A percentile compares a stretch with the other conserved stretches of the same genome.
phyloP scores from a whole-genome alignment of 2,113 vertebrate genomes.

The Carassius carassius region DNA sequence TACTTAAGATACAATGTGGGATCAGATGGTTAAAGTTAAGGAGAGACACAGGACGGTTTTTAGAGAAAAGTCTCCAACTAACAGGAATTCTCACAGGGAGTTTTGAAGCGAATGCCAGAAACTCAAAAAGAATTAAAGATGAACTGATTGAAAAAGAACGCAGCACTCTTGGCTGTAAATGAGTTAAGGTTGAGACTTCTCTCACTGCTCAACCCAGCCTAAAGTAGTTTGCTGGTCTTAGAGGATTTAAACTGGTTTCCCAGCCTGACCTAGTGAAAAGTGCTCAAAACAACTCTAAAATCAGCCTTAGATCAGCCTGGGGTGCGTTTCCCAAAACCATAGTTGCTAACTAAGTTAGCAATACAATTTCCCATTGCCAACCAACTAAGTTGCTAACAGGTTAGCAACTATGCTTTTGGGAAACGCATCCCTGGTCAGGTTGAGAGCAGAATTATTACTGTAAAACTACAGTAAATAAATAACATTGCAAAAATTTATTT shows the following conservation, averaged over 20 bases:
- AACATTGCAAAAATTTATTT: too few species aligned
- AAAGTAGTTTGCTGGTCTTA: neutral
- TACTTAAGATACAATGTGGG: neutral
- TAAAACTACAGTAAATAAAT: too few species aligned
- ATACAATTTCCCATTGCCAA: too few species aligned
- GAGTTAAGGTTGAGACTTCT: neutral
- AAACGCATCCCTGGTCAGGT: too few species aligned
- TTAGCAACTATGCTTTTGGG: too few species aligned
- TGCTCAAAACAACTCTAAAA: neutral
- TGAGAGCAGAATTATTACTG: too few species aligned
- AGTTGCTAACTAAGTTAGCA: too few species aligned
- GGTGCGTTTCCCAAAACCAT: too few species aligned
- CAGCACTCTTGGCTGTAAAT: neutral
- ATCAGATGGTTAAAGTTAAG: conserved; percentile 21
- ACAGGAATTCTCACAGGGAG: conserved; percentile 16
- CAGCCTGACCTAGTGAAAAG: neutral
- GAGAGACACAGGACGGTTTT: neutral
- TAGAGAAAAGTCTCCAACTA: neutral
- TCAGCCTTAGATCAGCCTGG: neutral
- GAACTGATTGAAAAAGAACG: neutral
- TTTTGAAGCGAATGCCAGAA: conserved; percentile 18
- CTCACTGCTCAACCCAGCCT: neutral
- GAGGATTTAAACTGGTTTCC: neutral
- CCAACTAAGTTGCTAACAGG: too few species aligned
- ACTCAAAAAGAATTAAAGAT: neutral